phyloP scores from a whole-genome alignment of 2,888 invertebrate species.

The Sisyra nigra region DNA sequence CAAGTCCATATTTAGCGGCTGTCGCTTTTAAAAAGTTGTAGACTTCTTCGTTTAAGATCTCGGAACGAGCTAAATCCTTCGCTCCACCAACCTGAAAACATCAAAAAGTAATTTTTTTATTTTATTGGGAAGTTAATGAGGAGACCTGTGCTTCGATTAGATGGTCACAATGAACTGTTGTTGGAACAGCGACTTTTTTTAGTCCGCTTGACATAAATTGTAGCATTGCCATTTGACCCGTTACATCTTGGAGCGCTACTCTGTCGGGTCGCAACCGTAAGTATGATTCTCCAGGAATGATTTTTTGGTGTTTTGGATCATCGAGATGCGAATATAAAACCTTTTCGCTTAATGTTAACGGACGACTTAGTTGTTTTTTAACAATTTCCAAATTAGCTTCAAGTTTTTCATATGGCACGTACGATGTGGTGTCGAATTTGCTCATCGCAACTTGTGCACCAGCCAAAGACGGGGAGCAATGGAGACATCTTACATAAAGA shows the following conservation, averaged over 20 bases:
- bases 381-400: constrained; percentile 61
- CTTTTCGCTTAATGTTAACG: constrained; percentile 87
- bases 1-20: constrained; percentile 95
- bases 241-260: constrained; percentile 99
- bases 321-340: constrained; percentile 97
- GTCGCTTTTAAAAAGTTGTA: constrained; percentile 89
- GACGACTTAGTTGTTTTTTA: constrained; percentile 75
- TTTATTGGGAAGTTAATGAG: neutral
- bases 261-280: constrained; percentile 89
- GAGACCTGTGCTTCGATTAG: constrained; percentile 86
- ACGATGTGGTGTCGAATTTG: constrained; percentile 64
- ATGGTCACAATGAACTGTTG: constrained; percentile 99
- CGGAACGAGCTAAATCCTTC: constrained; percentile 84
- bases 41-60: constrained; percentile 79
- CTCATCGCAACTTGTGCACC: constrained; percentile 85
- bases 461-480: constrained; percentile 55
- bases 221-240: constrained; percentile 99
- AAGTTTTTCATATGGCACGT: constrained; percentile 77
- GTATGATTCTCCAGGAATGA: constrained; percentile 82
- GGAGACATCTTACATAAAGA: constrained; percentile 55
- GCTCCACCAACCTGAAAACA: constrained; percentile 44
- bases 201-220: constrained; percentile 98
- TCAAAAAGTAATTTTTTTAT: constrained; percentile 1
- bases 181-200: constrained; percentile 90
- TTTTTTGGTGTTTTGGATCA: constrained; percentile 76